phyloP scores from a whole-genome alignment of 2,797 vertebrate genomes.

The Enoplosus armatus region DNA sequence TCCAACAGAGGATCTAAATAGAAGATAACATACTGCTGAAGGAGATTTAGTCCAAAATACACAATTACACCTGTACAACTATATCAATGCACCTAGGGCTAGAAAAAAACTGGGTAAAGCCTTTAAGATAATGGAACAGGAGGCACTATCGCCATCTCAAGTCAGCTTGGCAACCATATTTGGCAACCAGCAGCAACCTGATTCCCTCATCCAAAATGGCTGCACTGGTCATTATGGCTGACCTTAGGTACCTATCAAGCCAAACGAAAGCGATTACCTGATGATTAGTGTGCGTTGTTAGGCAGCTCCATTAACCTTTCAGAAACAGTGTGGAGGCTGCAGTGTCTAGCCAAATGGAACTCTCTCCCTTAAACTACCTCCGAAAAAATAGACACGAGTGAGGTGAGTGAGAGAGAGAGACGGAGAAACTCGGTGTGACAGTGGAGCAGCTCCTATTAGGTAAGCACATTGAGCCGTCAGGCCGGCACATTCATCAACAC shows the following conservation, averaged over 20 bases:
- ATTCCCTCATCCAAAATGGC: conserved; percentile 64
- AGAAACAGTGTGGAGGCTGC: conserved; percentile 74
- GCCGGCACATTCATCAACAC: conserved; percentile 81
- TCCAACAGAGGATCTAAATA: conserved; percentile 16
- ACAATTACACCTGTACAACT: background rate
- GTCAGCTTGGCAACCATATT: conserved; percentile 24
- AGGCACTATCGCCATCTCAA: background rate
- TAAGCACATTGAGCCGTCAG: conserved; percentile 85
- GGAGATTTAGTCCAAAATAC: background rate
- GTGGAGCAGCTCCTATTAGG: conserved; percentile 83
- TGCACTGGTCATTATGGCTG: conserved; percentile 57
- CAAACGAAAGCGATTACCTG: conserved; percentile 78
- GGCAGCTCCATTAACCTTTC: conserved; percentile 83
- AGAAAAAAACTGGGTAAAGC: background rate
- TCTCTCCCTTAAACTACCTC: conserved; percentile 59
- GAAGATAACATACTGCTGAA: conserved; percentile 5
- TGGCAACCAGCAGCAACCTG: conserved; percentile 34
- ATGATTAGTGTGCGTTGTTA: conserved; percentile 80
- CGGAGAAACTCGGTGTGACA: conserved; percentile 72
- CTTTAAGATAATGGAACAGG: background rate
- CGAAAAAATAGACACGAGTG: conserved; percentile 36
- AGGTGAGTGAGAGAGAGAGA: conserved; percentile 46
- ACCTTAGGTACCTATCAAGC: conserved; percentile 71
- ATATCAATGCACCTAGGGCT: background rate
- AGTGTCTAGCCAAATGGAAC: conserved; percentile 72